Conservation (phyloP, 1,140 invertebrate genomes). For the Drosophila burlai region DNA sequence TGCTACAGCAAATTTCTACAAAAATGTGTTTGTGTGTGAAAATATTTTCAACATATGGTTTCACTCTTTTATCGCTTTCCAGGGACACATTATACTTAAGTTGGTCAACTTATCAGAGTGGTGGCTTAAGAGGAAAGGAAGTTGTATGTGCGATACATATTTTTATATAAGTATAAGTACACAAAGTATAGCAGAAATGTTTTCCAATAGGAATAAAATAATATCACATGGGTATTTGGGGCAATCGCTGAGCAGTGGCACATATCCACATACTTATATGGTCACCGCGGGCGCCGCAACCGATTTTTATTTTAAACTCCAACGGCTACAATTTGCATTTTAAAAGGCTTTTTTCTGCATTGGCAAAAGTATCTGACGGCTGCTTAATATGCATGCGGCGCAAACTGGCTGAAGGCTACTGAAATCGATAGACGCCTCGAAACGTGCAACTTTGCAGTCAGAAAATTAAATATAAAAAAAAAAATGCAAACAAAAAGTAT, state of each 20-base stretch:
- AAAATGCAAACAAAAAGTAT: conserved; percentile 46
- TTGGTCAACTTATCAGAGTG: conserved; percentile 64
- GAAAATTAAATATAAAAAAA: conserved; percentile 16
- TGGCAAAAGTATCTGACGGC: conserved; percentile 21
- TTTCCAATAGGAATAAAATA: conserved; percentile 3
- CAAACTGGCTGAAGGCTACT: conserved; percentile 76
- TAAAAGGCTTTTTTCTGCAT: conserved; percentile 41
- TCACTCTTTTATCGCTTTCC: conserved; percentile 45
- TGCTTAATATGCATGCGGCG: conserved; percentile 68
- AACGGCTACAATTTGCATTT: conserved; percentile 74
- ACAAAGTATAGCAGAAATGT: conserved; percentile 29
- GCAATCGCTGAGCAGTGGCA: conserved; percentile 7
- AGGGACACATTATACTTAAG: conserved; percentile 33
- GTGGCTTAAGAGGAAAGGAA: conserved; percentile 46
- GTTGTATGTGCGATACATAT: conserved; percentile 36
- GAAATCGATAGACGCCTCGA: conserved; percentile 66
- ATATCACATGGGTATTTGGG: conserved; percentile 23
- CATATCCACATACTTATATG: conserved; percentile 6
- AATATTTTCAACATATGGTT: conserved; percentile 20
- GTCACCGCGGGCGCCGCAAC: conserved; percentile 39
- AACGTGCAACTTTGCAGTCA: conserved; percentile 13
- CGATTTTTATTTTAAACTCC: conserved; percentile 59
- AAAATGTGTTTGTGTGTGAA: conserved; percentile 15
- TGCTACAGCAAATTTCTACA: not conserved
- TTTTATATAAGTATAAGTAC: not conserved